These are phyloP conservation scores for Listrodromus nycthemerus DNA, from an alignment of 2,888 invertebrate genomes.

Conservation along the genomic window DNA sequence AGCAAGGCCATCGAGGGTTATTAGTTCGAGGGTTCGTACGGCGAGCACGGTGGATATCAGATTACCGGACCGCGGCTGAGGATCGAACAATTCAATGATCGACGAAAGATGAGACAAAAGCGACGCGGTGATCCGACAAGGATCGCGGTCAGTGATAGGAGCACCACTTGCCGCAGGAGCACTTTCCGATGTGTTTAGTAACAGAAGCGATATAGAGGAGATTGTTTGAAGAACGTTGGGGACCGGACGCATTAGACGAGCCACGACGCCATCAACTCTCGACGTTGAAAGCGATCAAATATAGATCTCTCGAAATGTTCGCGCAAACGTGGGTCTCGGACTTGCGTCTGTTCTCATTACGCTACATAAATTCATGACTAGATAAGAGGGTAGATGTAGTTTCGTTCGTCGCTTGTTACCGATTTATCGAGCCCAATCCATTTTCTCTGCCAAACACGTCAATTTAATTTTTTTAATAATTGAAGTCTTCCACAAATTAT, in stretches of 20 bases:
- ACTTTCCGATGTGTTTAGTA: constrained; percentile 19
- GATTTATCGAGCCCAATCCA: neutral
- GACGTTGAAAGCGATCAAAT: constrained; percentile 80
- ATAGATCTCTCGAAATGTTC: constrained; percentile 75
- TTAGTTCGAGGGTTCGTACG: constrained; percentile 28
- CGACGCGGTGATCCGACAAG: neutral
- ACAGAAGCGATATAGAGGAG: constrained; percentile 68
- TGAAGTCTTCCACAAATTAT: neutral
- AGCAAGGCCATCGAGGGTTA: constrained; percentile 27
- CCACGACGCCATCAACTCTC: constrained; percentile 75
- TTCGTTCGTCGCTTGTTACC: neutral
- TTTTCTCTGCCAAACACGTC: neutral
- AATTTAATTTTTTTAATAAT: neutral
- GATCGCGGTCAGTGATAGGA: constrained; percentile 43
- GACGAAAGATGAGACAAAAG: neutral
- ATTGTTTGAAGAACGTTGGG: constrained; percentile 77
- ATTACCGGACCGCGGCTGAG: constrained; percentile 66
- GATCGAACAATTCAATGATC: neutral
- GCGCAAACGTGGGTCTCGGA: constrained; percentile 53
- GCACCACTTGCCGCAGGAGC: constrained; percentile 43
- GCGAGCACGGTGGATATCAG: constrained; percentile 62
- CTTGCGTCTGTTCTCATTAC: constrained; percentile 38
- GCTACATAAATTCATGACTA: constrained; percentile 6
- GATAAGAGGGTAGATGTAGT: neutral
- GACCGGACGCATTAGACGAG: constrained; percentile 77